Evolutionary conservation across 2,888 invertebrate species (phyloP), one percentile per base, ranked within the genome.

Genomic region (Vanessa cardui): DNA sequence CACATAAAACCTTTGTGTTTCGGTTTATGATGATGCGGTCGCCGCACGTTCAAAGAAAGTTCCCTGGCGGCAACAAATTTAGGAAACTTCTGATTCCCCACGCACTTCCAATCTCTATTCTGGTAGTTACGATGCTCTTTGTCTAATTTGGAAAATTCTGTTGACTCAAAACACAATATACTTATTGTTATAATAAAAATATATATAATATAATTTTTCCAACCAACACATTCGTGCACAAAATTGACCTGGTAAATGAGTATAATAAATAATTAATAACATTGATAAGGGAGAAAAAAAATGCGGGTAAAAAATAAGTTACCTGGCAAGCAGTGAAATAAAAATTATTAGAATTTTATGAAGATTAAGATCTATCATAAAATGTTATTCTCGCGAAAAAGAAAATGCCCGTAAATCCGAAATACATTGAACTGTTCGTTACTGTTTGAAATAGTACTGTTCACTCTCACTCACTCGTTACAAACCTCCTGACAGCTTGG

Each of bases 1-100:
- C 80, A 81, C 83, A 87, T 90, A 89, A 90, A 90, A 88, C 87
- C 88, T 88, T 90, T 89, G 88, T 89, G 83, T 81, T 81, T 84
- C 83, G 80, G 79, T 88, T 89, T 88, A 90, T 86, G 86, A 84
- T 84, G 79, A 82, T 78, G 79, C 80, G 81, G 81, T 80, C 80
- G 78, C 78, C 78, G 72, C 76, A 68, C 65, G 65, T 78, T 69
- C 70, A 63, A 67, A 73, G 69, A 72, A 75, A 74, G 69, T 76
- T 73, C 52, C 67, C 66, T 58, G 56, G 66, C 18, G 66, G 61
- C 62, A 74, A 76, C 72, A 74, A 75, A 76, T 71, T 68, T 67
- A 65, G 66, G 63, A 69, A 78, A 83, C 85, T 85, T 80, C 84
- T 72, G 72, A 73, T 69, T 71, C 68, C 56, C 68, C 60, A 58